Base-by-base conservation (phyloP, 2,797 vertebrate genomes). In the Australoheros facetus region DNA sequence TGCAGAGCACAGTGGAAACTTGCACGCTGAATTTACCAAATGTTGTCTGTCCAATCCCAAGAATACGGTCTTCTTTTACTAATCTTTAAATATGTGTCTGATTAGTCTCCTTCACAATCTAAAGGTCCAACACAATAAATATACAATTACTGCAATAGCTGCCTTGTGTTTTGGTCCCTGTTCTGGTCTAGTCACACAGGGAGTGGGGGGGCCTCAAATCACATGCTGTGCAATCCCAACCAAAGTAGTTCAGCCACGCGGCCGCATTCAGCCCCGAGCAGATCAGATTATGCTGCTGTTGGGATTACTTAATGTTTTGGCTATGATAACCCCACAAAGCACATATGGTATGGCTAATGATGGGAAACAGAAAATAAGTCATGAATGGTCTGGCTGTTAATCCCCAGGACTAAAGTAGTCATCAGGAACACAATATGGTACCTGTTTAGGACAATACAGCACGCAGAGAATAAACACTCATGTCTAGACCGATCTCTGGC, bases 261-360 rank as follows among this genome's bases (percentile, higher is more conserved):
- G 79, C 79, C 82, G 87, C 83, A 45, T 75, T 72, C 86, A 80
- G 87, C 71, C 82, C 60, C 34, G 80, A 74, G 85, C 88, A 87
- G 93, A 91, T 95, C 77, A 90, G 95, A 94, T 95, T 93, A 94
- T 88, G 83, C 75, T n/a, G 80, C 57, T 26, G 74, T 73, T 77
- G 12, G 88, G 91, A 94, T 93, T 94, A 94, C 55, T 74, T 75
- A 75, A 79, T 85, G 86, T 90, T 92, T 91, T 89, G 85, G 89
- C 90, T 83, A 91, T 90, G 90, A 94, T 94, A 92, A 92, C 87
- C 90, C 74, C 71, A 57, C 77, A 85, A 86, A 91, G 83, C 85
- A 88, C 92, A 92, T 89, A 92, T 88, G 90, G 89, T 89, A 92
- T 57, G 83, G 90, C 90, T 94, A 95, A 94, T 94, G 74, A 94